Base-by-base conservation (phyloP, 2,888 invertebrate species). In the Eubasilissa splendida region DNA sequence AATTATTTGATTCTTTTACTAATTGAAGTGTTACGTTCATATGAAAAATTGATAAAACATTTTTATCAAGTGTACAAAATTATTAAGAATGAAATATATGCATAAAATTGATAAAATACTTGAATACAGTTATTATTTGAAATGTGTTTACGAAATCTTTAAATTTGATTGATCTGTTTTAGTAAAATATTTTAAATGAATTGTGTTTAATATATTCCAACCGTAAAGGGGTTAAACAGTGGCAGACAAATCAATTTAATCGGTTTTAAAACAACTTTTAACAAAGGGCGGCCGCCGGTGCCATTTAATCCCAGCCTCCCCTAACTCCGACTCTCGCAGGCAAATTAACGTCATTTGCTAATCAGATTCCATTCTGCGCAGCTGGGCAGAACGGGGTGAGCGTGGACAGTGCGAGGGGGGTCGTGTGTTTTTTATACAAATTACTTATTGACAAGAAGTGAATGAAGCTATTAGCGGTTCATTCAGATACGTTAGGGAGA, bases 271-370 rank as follows among this genome's bases (percentile, higher is more conserved):
- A 42, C 0, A 76, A 76, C 42, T 22, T 14, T 66, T 56, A 78
- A 42, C 42, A 42, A 73, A 53, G 76, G 58, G 68, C 42, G 14
- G 52, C 42, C 71, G 73, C 54, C 53, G 77, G 80, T 71, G 70
- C 76, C 76, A 52, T 76, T 80, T 80, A 76, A 22, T 66, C 56
- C 54, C 50, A 80, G 59, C 53, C 31, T 63, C 60, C 80, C 80
- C 73, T 53, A 7, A 22, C 58, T 59, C 9, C 65, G n/a, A 22
- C n/a, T 50, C 78, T 63, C 52, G 50, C 56, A 63, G 22, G 80
- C 74, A 79, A 77, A 80, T 80, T 81, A 77, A 77, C 66, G 77
- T 78, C 74, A 81, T 81, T 81, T 81, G 78, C 81, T 81, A 81
- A 81, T 81, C 78, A 81, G 77, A 58, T 73, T 12, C 54, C 42